Conservation (phyloP, 2,797 vertebrate species). For the Tragopan temminckii region DNA sequence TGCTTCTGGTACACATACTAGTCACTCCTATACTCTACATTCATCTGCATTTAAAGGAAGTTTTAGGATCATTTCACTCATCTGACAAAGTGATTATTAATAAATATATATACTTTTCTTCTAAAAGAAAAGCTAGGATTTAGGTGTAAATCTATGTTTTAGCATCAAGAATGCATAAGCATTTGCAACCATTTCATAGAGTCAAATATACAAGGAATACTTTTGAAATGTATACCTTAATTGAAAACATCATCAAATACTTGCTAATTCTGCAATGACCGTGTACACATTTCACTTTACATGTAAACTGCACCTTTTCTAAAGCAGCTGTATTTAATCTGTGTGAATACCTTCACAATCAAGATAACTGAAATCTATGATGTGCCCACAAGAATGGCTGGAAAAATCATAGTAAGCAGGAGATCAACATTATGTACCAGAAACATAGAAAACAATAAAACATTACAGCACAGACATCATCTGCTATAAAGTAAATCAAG, state of each 20-base stretch:
- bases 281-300: neutral
- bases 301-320: neutral
- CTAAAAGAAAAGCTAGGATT: neutral
- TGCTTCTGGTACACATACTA: neutral
- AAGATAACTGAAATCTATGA: neutral
- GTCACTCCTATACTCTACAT: neutral
- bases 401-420: neutral
- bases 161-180: neutral
- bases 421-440: neutral
- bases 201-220: neutral
- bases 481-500: neutral
- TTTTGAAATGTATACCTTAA: neutral
- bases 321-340: neutral
- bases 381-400: neutral
- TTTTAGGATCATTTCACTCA: neutral
- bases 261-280: neutral
- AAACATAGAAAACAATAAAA: neutral
- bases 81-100: neutral
- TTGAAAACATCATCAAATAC: neutral
- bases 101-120: too few species aligned
- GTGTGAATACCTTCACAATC: neutral
- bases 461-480: neutral
- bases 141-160: neutral
- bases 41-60: neutral
- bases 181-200: neutral